Base-by-base conservation (phyloP, 2,888 invertebrate species). In the Neria commutata region DNA sequence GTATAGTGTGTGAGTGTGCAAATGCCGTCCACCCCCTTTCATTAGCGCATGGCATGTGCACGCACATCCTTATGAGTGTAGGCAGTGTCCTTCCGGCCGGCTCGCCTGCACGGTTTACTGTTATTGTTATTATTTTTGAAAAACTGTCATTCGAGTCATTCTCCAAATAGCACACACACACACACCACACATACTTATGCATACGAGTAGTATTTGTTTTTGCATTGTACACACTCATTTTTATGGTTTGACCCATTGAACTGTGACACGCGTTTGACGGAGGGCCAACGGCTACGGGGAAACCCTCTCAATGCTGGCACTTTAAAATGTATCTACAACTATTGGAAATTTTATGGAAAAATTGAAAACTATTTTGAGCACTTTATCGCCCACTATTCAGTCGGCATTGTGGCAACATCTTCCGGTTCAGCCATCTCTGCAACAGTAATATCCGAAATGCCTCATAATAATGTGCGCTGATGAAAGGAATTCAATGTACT, bases 51-150 rank as follows among this genome's bases (percentile, higher is more conserved):
- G 48, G 50, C n/a, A 21, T 19, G 29, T 29, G 29, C 11, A 11
- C 11, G 29, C 46, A 8, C 63, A 55, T 66, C 63, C 58, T 71
- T 60, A 61, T 59, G 46, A 64, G 47, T 56, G 60, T 64, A 63
- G 70, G 65, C 58, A 29, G 11, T 8, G 23, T 54, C 19, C 6
- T 17, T 24, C 14, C 49, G n/a, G 21, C 40, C 17, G 17, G n/a
- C n/a, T 21, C 21, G 33, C 33, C 21, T 67, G 69, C 70, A 66
- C 67, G 65, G 68, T 72, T 76, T 73, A 73, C 72, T 76, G 75
- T 73, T 73, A 73, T 73, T 73, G 74, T 73, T 73, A 76, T 75
- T 76, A 70, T 70, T 60, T 59, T 59, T n/a, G 50, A 54, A 54
- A 59, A 59, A 54, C 54, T 54, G 37, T 59, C 54, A 34, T 21